Evolutionary conservation across 2,113 vertebrate species (phyloP).

Genomic region (Brachyistius frenatus): DNA sequence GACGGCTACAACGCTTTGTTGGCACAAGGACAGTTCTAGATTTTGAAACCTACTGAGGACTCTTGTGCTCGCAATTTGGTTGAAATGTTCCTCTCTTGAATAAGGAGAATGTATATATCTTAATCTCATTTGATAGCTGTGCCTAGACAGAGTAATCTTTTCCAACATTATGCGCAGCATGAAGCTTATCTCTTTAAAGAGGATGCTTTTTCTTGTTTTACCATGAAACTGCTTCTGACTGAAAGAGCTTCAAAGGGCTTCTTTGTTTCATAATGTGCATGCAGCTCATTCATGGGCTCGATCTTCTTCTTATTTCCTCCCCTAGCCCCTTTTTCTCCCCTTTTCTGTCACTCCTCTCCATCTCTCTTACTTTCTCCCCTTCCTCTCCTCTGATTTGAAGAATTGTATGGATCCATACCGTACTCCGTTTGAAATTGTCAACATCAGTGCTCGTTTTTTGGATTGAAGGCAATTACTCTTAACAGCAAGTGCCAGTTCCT

Average conservation of each 20-base stretch:
- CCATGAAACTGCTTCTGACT: constrained; percentile 86
- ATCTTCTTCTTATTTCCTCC: constrained; percentile 75
- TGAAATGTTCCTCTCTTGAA: constrained; percentile 67
- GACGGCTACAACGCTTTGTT: constrained; percentile 54
- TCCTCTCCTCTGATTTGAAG: constrained; percentile 54
- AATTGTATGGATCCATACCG: constrained; percentile 54
- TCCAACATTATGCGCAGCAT: constrained; percentile 82
- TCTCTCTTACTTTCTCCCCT: constrained; percentile 13
- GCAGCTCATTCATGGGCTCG: constrained; percentile 84
- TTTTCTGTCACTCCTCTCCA: constrained; percentile 37
- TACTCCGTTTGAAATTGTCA: constrained; percentile 71
- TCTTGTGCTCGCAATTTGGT: constrained; percentile 65
- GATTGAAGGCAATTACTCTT: constrained; percentile 74
- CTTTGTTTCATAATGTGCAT: constrained; percentile 87
- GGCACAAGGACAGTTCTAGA: constrained; percentile 57
- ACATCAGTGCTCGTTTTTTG: constrained; percentile 72
- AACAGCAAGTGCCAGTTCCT: constrained; percentile 61
- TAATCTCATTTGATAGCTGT: constrained; percentile 85
- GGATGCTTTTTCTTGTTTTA: constrained; percentile 85
- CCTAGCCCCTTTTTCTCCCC: constrained; percentile 53
- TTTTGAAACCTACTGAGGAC: constrained; percentile 62
- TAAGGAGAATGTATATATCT: constrained; percentile 78
- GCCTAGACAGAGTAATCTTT: constrained; percentile 84
- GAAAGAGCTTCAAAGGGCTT: constrained; percentile 85
- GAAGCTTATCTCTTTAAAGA: constrained; percentile 86